Percentiles rank a stretch among this genome's conserved stretches.
These are phyloP conservation scores for Diacarnus erythraeanus DNA, from an alignment of 37 sponge, comb jelly and placozoan species.

Conservation along the genomic window DNA sequence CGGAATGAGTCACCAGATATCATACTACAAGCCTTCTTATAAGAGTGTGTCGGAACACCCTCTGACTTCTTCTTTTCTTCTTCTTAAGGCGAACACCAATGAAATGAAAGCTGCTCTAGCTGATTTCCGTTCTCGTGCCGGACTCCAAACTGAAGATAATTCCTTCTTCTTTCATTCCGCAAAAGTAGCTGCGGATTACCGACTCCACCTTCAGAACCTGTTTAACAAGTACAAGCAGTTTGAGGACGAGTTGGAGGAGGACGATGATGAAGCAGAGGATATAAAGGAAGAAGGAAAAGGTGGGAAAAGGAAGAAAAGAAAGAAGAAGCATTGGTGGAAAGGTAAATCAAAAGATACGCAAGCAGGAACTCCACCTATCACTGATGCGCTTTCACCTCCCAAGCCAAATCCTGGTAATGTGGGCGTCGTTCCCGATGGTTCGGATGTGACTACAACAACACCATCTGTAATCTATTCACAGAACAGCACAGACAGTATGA, in stretches of 20 bases:
- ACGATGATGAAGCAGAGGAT: not conserved
- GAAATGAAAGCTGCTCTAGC: constrained; percentile 70
- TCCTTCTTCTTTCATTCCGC: constrained; percentile 66
- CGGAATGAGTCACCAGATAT: not conserved
- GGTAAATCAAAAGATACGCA: no score
- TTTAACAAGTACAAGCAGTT: constrained; percentile 49
- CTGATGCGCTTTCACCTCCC: no score
- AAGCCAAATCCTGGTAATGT: not conserved
- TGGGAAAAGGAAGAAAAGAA: not conserved
- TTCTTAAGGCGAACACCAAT: constrained; percentile 36
- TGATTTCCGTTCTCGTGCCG: constrained; percentile 65
- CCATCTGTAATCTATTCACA: not conserved
- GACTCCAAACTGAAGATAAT: constrained; percentile 13
- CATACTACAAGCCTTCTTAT: constrained; percentile 21
- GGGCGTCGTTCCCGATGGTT: not conserved
- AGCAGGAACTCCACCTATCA: no score
- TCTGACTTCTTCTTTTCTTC: constrained; percentile 48
- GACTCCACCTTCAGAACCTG: constrained; percentile 21
- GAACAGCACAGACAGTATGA: no score
- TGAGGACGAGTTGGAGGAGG: constrained; percentile 5
- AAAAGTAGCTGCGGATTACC: constrained; percentile 11
- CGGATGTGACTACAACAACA: no score
- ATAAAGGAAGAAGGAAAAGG: not conserved
- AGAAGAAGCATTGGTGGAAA: not conserved
- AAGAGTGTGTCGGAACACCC: constrained; percentile 72